Evolutionary conservation across 2,888 invertebrate species (phyloP).

Genomic region (Tachina fera): DNA sequence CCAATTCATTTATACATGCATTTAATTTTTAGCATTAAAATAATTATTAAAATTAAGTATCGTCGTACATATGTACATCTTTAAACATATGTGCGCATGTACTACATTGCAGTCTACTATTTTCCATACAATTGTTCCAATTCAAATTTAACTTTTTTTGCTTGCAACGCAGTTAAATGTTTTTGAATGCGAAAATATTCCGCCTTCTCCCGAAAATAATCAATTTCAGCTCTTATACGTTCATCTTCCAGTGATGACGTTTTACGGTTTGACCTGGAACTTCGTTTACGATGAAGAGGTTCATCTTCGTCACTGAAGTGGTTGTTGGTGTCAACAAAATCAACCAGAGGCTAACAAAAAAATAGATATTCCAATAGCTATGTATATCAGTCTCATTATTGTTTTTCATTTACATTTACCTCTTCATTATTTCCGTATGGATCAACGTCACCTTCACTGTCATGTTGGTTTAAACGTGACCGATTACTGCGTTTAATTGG

Average conservation of each 20-base stretch:
- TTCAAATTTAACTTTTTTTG: slow-evolving; percentile 74
- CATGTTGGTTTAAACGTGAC: background rate
- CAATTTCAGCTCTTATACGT: slow-evolving; percentile 76
- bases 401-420: slow-evolving; percentile 5
- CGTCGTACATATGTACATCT: background rate
- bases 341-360: slow-evolving; percentile 50
- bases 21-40: background rate
- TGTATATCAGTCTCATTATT: too few species aligned
- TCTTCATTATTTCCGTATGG: slow-evolving; percentile 61
- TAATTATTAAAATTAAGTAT: background rate
- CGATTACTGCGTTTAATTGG: slow-evolving; percentile 35
- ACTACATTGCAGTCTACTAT: slow-evolving; percentile 26
- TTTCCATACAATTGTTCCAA: slow-evolving; percentile 69
- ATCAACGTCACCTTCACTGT: slow-evolving; percentile 55
- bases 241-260: slow-evolving; percentile 71
- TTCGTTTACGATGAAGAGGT: slow-evolving; percentile 8
- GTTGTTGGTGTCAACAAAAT: slow-evolving; percentile 51
- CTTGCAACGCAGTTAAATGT: slow-evolving; percentile 76
- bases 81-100: background rate
- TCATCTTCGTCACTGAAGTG: slow-evolving; percentile 32
- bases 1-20: background rate
- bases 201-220: slow-evolving; percentile 78
- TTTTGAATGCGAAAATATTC: slow-evolving; percentile 78
- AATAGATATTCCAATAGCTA: background rate
- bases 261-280: slow-evolving; percentile 46